Conservation (phyloP, 1,140 invertebrate genomes). For the Pollicipes pollicipes region DNA sequence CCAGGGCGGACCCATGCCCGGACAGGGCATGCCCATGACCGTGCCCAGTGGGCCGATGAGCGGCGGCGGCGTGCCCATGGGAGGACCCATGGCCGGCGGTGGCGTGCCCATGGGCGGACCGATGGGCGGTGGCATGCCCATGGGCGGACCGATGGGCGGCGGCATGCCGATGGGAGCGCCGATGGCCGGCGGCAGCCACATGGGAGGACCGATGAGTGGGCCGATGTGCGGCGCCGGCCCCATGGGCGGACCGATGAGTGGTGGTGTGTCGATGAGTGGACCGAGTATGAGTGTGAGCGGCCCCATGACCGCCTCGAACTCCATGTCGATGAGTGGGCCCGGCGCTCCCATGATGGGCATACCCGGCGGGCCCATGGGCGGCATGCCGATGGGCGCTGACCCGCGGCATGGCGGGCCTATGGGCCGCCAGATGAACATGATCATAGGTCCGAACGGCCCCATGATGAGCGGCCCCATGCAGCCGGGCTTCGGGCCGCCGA, state of each 20-base stretch:
- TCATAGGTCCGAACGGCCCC: constrained; percentile 22
- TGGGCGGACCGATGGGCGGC: constrained; percentile 19
- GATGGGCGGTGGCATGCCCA: constrained; percentile 19
- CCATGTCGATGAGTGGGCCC: too few relatives aligned
- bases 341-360: too few relatives aligned
- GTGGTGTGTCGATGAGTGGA: too few relatives aligned
- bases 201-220: too few relatives aligned
- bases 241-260: too few relatives aligned
- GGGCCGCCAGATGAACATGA: constrained; percentile 21
- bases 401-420: constrained; percentile 15
- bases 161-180: constrained; percentile 24
- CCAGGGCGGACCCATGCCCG: too few relatives aligned
- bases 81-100: constrained; percentile 16
- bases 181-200: too few relatives aligned
- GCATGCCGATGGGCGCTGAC: too few relatives aligned
- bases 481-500: constrained; percentile 19
- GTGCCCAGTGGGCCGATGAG: constrained; percentile 20
- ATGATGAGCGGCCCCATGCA: constrained; percentile 24
- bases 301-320: too few relatives aligned
- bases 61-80: constrained; percentile 4
- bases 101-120: constrained; percentile 19
- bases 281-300: too few relatives aligned
- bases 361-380: too few relatives aligned
- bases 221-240: too few relatives aligned
- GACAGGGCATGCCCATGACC: constrained; percentile 14